Conservation (phyloP, 1,140 invertebrate species). For the Scaptomyza montana region DNA sequence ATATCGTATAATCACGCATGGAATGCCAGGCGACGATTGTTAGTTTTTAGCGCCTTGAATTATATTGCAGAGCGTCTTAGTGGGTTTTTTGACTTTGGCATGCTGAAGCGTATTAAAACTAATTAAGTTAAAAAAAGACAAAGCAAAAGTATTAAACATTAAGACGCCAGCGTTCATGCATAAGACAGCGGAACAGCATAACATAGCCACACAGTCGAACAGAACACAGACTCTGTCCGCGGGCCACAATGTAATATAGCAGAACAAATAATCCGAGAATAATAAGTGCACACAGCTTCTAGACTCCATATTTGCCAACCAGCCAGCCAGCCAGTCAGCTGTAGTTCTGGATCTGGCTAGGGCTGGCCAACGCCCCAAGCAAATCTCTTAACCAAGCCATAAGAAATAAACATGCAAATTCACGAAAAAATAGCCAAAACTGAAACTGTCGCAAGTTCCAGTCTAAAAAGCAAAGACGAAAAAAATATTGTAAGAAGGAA, state of each 20-base stretch:
- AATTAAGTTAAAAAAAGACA: conserved; percentile 76
- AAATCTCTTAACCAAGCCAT: conserved; percentile 20
- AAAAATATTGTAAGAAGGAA: conserved; percentile 36
- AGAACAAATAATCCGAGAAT: conserved; percentile 32
- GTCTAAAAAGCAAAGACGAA: conserved; percentile 39
- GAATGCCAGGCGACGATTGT: conserved; percentile 9
- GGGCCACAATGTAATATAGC: conserved; percentile 41
- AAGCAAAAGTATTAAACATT: conserved; percentile 76
- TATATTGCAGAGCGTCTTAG: conserved; percentile 23
- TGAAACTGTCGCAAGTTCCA: conserved; percentile 30
- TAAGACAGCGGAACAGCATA: conserved; percentile 56
- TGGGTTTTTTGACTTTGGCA: conserved; percentile 12
- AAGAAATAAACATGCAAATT: conserved; percentile 37
- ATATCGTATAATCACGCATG: background rate
- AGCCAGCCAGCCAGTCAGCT: background rate
- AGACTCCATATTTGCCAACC: background rate
- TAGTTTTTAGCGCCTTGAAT: background rate
- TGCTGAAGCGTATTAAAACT: conserved; percentile 64
- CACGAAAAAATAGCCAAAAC: conserved; percentile 1
- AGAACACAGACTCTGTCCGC: conserved; percentile 20
- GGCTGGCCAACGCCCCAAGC: background rate
- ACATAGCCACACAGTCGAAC: background rate
- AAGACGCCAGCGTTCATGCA: conserved; percentile 74
- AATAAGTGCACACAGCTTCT: conserved; percentile 26
- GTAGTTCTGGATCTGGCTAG: background rate